Base-by-base conservation (phyloP, 2,888 invertebrate species). In the Lasioglossum zephyrum region DNA sequence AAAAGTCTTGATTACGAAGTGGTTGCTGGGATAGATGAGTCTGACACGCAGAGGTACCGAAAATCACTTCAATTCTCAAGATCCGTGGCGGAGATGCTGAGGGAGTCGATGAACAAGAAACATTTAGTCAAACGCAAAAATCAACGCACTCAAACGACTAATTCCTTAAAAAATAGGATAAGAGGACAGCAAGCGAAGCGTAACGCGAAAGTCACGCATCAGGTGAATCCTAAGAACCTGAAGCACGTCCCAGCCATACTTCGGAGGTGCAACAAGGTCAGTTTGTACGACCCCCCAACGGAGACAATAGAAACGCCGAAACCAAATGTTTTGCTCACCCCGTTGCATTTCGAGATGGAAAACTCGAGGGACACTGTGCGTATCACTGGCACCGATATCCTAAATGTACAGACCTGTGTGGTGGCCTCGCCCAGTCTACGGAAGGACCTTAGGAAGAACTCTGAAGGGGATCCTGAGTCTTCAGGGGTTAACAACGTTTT, bases 161-260 rank as follows among this genome's bases (percentile, higher is more conserved):
- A 41, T 8, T 2, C 22, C 0, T 36, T n/a, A 2, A 77, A 73
- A 16, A 60, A 3, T 2, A 72, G 22, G 11, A 4, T n/a, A 1
- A 81, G 36, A 1, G 81, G 13, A 22, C 39, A 81, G 3, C 11
- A 16, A 0, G 78, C 18, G 4, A 81, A 39, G 26, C 36, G 36
- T 16, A 77, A 31, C 18, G 3, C 44, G 1, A 86, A 86, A 5
- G 4, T 53, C 0, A 16, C 57, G 11, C 63, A 79, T 3, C 84
- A 76, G 13, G 13, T 63, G 18, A 86, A 73, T 22, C 11, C 16
- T 36, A 86, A 77, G n/a, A 79, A 41, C 26, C 22, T 73, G 18
- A 86, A 85, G 57, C 76, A 86, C 5, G 31, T 85, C 0, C 86
- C 86, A 0, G 53, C 85, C 11, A 86, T 86, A 69, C 63, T 86